Evolutionary conservation across 2,113 vertebrate species (phyloP), one percentile per base, ranked within the genome.

Genomic region (Cheilinus undulatus): DNA sequence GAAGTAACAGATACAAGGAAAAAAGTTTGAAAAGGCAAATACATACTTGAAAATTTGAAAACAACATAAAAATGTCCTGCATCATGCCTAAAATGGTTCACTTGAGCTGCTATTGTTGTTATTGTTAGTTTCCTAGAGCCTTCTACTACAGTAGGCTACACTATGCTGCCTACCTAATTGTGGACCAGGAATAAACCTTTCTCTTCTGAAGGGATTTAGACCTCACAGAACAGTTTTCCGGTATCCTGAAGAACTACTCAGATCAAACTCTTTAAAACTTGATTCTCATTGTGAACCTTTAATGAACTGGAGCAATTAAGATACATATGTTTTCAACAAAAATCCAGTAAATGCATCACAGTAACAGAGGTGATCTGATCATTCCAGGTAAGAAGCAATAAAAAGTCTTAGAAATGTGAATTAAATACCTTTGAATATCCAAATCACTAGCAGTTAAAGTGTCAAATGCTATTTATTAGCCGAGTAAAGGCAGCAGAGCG

Each of bases 391-490:
- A 11, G 13, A 40, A 60, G 23, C 12, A 24, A 45, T 42, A 34
- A 66, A 65, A 70, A 58, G 4, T 59, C 28, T 20, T 57, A 52
- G 30, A 80, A 75, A 78, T 82, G 49, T 68, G 22, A 68, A 83
- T 87, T 73, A 67, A 83, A 84, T 70, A 76, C 52, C 58, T 84
- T 59, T 74, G 65, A 84, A 91, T 86, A 77, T 40, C 50, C 70
- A 87, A 83, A 88, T 88, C 78, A 79, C 62, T 28, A 27, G 79
- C 69, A 79, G 68, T 92, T 79, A 81, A 91, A 86, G 83, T 70
- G 84, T 84, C 85, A 86, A 82, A 90, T 73, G 71, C 64, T 63
- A 84, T 91, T 92, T 85, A 78, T 88, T 85, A 90, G 30, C 5
- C 30, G 52, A 28, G 52, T 69, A 69, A 88, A 88, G 68, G 85